Conservation (phyloP, 2,888 invertebrate species). For the Oscheius onirici region DNA sequence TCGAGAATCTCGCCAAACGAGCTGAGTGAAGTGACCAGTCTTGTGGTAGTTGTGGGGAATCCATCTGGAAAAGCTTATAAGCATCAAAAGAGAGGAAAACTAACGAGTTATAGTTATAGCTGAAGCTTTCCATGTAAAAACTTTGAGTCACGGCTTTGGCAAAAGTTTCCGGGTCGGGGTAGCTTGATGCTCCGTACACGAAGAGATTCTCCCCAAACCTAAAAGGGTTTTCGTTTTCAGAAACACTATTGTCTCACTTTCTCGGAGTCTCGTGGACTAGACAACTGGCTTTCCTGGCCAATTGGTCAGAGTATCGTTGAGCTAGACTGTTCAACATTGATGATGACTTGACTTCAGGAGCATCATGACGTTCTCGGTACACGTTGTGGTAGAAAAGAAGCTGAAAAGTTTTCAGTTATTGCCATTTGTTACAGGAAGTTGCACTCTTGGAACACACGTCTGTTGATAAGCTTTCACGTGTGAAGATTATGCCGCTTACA, state of each 20-base stretch:
- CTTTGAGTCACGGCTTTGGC: conserved; percentile 62
- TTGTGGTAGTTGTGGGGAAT: conserved; percentile 49
- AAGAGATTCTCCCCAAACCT: conserved; percentile 68
- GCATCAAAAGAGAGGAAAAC: not conserved
- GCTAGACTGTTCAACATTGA: conserved; percentile 52
- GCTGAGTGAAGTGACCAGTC: conserved; percentile 67
- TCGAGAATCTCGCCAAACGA: conserved; percentile 59
- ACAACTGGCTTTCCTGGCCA: conserved; percentile 55
- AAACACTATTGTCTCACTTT: conserved; percentile 36
- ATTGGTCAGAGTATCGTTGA: conserved; percentile 61
- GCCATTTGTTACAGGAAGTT: not conserved
- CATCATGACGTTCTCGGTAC: conserved; percentile 58
- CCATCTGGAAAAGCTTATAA: conserved; percentile 45
- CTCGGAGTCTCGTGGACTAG: conserved; percentile 61
- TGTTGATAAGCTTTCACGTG: conserved; percentile 9
- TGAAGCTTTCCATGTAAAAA: conserved; percentile 62
- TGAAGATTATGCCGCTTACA: not conserved
- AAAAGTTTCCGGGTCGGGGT: conserved; percentile 55
- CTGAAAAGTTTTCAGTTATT: conserved; percentile 31
- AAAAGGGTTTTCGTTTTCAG: not conserved
- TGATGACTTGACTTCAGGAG: conserved; percentile 48
- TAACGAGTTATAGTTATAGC: conserved; percentile 60
- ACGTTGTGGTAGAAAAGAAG: conserved; percentile 56
- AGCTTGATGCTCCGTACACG: conserved; percentile 55
- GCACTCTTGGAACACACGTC: conserved; percentile 1